phyloP scores from a whole-genome alignment of 2,113 vertebrate species.

The Daboia siamensis region DNA sequence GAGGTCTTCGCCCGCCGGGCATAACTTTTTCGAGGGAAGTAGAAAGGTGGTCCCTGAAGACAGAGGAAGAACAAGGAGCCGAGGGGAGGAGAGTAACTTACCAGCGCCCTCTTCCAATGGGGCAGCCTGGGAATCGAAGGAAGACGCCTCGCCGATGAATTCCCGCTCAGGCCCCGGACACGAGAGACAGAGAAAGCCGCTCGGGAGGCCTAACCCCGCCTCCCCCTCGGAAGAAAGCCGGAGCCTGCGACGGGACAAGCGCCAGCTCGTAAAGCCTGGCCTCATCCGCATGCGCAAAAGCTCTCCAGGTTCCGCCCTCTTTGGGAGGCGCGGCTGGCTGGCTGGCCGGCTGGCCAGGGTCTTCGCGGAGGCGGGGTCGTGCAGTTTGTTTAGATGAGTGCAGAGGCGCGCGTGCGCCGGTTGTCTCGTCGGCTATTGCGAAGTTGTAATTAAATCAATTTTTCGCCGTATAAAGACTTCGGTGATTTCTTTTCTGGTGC shows the following conservation, averaged over 20 bases:
- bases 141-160: background rate
- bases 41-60: background rate
- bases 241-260: background rate
- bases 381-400: background rate
- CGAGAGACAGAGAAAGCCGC: background rate
- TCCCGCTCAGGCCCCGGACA: background rate
- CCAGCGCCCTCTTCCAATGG: slow-evolving; percentile 11
- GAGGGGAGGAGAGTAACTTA: slow-evolving; percentile 14
- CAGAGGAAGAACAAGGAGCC: background rate
- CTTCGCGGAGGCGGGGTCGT: background rate
- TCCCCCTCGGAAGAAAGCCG: background rate
- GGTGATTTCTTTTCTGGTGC: background rate
- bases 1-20: background rate
- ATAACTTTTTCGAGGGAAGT: no score
- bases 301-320: background rate
- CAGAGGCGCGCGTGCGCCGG: background rate
- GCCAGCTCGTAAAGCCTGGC: background rate
- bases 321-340: background rate
- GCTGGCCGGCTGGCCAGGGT: background rate
- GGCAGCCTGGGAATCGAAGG: background rate
- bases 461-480: background rate
- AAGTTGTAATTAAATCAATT: no score
- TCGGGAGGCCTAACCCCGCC: background rate
- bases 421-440: background rate
- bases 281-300: background rate